Percentiles rank a stretch among this genome's conserved stretches.
These are phyloP conservation scores for Lateolabrax maculatus DNA, from an alignment of 2,797 vertebrate species.

Conservation along the genomic window DNA sequence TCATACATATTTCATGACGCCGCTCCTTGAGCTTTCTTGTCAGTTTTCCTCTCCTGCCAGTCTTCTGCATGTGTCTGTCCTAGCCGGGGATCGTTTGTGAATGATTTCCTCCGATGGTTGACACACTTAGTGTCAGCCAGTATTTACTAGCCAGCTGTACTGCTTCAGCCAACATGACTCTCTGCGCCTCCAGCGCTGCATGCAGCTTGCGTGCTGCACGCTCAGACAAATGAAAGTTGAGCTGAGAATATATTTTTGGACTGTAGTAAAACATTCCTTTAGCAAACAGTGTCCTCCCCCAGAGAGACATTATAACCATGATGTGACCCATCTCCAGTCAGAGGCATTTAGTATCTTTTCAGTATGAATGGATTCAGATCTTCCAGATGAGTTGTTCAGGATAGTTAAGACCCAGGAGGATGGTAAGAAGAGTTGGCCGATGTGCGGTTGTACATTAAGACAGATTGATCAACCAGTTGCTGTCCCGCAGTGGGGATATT, in stretches of 20 bases:
- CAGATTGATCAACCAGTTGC: conserved; percentile 73
- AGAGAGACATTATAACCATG: conserved; percentile 59
- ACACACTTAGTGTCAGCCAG: conserved; percentile 65
- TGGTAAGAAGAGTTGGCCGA: conserved; percentile 44
- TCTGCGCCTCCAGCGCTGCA: conserved; percentile 42
- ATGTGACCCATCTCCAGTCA: conserved; percentile 66
- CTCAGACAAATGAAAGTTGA: conserved; percentile 73
- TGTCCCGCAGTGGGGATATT: conserved; percentile 59
- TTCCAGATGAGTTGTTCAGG: conserved; percentile 62
- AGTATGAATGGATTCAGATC: conserved; percentile 58
- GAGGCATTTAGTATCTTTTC: conserved; percentile 61
- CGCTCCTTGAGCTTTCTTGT: conserved; percentile 36
- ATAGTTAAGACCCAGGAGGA: conserved; percentile 56
- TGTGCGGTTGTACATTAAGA: conserved; percentile 43
- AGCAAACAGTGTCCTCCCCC: conserved; percentile 62
- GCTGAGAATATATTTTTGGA: conserved; percentile 76
- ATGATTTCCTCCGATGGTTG: conserved; percentile 62
- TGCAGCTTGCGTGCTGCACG: conserved; percentile 53
- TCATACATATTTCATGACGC: conserved; percentile 62
- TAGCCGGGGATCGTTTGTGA: conserved; percentile 52
- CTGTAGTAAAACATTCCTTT: conserved; percentile 70
- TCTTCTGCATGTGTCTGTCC: conserved; percentile 53
- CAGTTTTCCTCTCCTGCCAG: conserved; percentile 39
- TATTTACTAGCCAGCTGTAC: conserved; percentile 66
- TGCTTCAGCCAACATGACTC: conserved; percentile 56